These are phyloP conservation scores for Sprattus sprattus DNA, from an alignment of 2,113 vertebrate species.

Conservation along the genomic window DNA sequence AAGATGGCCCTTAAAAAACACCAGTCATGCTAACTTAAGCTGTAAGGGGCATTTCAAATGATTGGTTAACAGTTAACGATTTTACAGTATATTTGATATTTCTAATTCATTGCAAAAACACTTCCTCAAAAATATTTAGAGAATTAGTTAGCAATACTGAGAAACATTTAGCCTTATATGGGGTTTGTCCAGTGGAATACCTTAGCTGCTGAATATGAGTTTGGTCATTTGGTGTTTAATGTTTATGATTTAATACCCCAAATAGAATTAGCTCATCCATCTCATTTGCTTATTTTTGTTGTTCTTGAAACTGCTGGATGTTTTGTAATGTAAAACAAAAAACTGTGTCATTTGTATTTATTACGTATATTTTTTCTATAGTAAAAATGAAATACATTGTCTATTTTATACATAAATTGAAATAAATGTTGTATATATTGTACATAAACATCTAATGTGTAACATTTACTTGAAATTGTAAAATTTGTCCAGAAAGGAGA, in stretches of 20 bases:
- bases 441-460: conserved; percentile 65
- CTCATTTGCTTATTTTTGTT: conserved; percentile 25
- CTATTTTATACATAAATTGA: conserved; percentile 83
- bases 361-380: conserved; percentile 83
- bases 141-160: conserved; percentile 66
- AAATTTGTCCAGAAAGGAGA: no score
- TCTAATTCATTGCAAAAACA: conserved; percentile 47
- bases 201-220: conserved; percentile 15
- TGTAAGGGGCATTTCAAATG: background rate
- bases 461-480: conserved; percentile 22
- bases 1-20: background rate
- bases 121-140: conserved; percentile 68
- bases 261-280: conserved; percentile 17
- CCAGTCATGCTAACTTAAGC: conserved; percentile 42
- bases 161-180: conserved; percentile 70
- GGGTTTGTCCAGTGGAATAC: conserved; percentile 17
- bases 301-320: conserved; percentile 73
- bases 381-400: conserved; percentile 78
- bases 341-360: conserved; percentile 76
- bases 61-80: conserved; percentile 40
- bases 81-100: conserved; percentile 55
- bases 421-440: conserved; percentile 85
- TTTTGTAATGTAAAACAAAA: conserved; percentile 78
- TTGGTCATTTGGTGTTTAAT: conserved; percentile 50
- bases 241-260: conserved; percentile 54